phyloP scores from a whole-genome alignment of 2,888 invertebrate species.

The Strigamia maritima region DNA sequence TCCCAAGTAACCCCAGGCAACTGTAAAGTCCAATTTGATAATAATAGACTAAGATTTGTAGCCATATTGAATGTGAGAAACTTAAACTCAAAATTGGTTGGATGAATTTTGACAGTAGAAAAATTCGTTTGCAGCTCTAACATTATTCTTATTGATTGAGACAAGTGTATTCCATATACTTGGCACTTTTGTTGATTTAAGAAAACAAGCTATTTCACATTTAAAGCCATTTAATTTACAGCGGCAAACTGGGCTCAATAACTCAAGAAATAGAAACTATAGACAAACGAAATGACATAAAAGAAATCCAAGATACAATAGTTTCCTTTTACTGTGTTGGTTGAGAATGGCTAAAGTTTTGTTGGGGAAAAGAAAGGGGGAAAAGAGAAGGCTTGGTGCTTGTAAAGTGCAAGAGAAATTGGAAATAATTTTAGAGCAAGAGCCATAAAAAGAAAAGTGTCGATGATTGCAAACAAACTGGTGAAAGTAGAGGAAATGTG shows the following conservation, averaged over 20 bases:
- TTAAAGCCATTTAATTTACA: background rate
- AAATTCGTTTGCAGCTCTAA: background rate
- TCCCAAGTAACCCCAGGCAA: slow-evolving; percentile 1
- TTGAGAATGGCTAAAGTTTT: background rate
- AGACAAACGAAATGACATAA: background rate
- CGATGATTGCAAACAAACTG: slow-evolving; percentile 34
- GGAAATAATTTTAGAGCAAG: slow-evolving; percentile 31
- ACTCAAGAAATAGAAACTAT: background rate
- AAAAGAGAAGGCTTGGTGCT: background rate
- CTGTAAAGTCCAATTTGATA: slow-evolving; percentile 30
- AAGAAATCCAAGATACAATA: slow-evolving; percentile 5
- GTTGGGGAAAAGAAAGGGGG: background rate
- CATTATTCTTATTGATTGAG: slow-evolving; percentile 22
- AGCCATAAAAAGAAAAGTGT: slow-evolving; percentile 31
- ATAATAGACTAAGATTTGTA: slow-evolving; percentile 25
- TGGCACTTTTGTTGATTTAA: slow-evolving; percentile 23
- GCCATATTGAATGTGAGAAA: slow-evolving; percentile 28
- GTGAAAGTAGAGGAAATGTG: slow-evolving; percentile 29
- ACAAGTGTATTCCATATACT: background rate
- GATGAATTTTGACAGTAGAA: slow-evolving; percentile 9
- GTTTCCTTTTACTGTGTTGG: slow-evolving; percentile 6
- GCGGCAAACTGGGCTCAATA: background rate
- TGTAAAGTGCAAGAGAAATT: slow-evolving; percentile 23
- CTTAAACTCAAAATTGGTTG: background rate
- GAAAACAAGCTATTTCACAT: slow-evolving; percentile 25